phyloP scores from a whole-genome alignment of 2,888 invertebrate species.

The Coleophora flavipennella region DNA sequence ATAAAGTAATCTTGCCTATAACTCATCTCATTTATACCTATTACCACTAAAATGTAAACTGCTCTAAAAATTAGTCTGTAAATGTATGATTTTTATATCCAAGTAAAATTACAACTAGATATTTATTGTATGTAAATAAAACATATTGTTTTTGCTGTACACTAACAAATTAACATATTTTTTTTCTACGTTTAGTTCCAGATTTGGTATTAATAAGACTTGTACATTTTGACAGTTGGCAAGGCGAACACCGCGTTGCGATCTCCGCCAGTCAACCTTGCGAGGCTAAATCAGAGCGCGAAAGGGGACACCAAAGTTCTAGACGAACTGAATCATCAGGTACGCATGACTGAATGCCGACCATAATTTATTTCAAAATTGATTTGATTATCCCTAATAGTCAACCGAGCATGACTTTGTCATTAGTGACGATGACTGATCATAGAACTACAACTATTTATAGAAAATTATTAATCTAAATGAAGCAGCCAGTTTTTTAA shows the following conservation, averaged over 20 bases:
- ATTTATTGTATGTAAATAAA: neutral
- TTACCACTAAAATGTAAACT: too few species aligned
- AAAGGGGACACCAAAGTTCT: slow-evolving; percentile 62
- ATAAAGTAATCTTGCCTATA: too few species aligned
- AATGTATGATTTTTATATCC: neutral
- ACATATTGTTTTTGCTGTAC: neutral
- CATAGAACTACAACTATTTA: neutral
- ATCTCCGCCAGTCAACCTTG: slow-evolving; percentile 53
- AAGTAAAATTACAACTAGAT: neutral
- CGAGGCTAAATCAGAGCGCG: slow-evolving; percentile 56
- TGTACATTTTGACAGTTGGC: slow-evolving; percentile 36
- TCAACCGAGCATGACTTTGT: neutral
- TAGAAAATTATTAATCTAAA: too few species aligned
- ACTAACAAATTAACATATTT: slow-evolving; percentile 2
- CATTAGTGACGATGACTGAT: neutral
- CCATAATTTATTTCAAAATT: too few species aligned
- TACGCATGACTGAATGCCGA: slow-evolving; percentile 17
- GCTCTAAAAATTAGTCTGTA: too few species aligned
- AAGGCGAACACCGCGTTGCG: slow-evolving; percentile 49
- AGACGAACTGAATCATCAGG: slow-evolving; percentile 62
- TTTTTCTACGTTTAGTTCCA: slow-evolving; percentile 2
- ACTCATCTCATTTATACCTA: too few species aligned
- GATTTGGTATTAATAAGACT: too few species aligned
- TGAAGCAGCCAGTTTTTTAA: too few species aligned
- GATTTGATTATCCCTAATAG: too few species aligned